These are phyloP conservation scores for Lonchura striata DNA, from an alignment of 2,113 vertebrate species.

Conservation along the genomic window DNA sequence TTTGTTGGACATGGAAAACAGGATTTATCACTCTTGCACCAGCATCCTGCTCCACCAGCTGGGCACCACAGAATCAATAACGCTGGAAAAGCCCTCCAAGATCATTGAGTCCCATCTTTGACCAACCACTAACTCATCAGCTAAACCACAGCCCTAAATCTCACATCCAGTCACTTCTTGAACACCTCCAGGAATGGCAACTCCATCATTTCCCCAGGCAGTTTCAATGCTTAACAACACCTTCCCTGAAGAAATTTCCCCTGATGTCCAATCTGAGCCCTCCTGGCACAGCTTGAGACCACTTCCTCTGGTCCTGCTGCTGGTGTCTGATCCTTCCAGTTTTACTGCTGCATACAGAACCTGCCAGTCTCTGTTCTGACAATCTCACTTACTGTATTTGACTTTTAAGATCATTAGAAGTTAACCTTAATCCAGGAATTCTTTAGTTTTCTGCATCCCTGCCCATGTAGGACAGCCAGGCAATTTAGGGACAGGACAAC, in stretches of 20 bases:
- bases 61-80: neutral
- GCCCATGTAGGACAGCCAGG: neutral
- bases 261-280: neutral
- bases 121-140: neutral
- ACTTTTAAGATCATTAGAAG: neutral
- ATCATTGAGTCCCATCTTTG: neutral
- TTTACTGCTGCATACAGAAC: neutral
- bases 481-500: neutral
- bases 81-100: neutral
- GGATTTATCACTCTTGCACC: neutral
- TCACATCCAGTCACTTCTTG: neutral
- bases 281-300: neutral
- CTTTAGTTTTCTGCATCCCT: neutral
- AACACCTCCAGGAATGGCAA: neutral
- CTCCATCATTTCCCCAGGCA: neutral
- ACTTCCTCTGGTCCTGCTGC: neutral
- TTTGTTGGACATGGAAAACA: rapidly evolving
- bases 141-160: neutral
- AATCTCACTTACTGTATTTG: neutral
- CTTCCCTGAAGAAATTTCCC: neutral
- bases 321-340: neutral
- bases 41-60: neutral
- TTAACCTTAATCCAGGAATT: neutral
- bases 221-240: neutral
- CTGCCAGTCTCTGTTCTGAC: neutral